Evolutionary conservation across 2,797 vertebrate genomes (phyloP).

Genomic region (Bradypus variegatus): DNA sequence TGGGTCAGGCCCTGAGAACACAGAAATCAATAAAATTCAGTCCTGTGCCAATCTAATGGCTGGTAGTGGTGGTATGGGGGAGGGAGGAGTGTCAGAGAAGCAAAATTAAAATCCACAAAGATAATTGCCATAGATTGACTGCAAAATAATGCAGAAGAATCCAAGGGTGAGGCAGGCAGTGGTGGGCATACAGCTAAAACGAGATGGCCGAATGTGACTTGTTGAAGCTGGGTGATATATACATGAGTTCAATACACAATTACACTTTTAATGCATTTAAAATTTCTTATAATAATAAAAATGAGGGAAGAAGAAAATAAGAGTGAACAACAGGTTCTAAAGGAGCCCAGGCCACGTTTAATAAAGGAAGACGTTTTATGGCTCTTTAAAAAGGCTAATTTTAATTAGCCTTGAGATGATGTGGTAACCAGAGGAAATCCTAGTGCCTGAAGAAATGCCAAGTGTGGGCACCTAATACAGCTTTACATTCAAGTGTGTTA

Average conservation of each 20-base stretch:
- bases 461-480: background rate
- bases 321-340: background rate
- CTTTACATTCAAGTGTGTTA: background rate
- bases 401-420: background rate
- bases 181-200: background rate
- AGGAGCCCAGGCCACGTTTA: background rate
- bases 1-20: background rate
- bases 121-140: background rate
- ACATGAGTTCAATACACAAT: background rate
- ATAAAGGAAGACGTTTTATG: background rate
- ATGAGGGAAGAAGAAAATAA: background rate
- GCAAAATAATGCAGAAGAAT: background rate
- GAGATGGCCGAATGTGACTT: background rate
- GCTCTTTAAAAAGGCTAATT: background rate
- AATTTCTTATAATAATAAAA: background rate
- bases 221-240: background rate
- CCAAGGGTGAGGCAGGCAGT: background rate
- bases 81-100: background rate
- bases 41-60: background rate
- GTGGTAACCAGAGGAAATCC: background rate
- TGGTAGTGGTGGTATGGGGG: background rate
- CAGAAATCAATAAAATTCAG: background rate
- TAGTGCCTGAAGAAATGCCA: background rate
- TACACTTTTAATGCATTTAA: background rate
- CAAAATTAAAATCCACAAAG: background rate